Evolutionary conservation across 2,888 invertebrate species (phyloP), one percentile per base, ranked within the genome.

Genomic region (Pelosia muscerda): DNA sequence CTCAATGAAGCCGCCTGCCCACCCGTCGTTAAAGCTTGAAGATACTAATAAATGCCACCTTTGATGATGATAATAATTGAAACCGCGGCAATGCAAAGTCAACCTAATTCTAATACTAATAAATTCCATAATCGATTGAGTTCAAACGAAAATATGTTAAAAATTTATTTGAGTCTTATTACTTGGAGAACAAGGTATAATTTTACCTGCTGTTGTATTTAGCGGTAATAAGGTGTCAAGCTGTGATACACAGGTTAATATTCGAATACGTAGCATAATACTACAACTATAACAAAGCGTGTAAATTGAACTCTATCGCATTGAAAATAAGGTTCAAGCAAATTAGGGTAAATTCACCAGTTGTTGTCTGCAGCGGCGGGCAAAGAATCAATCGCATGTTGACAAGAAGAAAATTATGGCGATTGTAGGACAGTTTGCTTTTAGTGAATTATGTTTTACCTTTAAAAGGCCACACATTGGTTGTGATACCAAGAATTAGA

Each of bases 171-270:
- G 26, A 19, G 42, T 72, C 54, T 65, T 72, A 53, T 53, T 0
- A 0, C 0, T 3, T 8, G 0, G 0, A 0, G 0, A 0, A n/a
- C 65, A 86, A 68, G 69, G 73, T 74, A 68, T 1, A 75, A 65
- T 74, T 63, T 81, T 15, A 26, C 55, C 49, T 72, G 62, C 0
- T 2, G 22, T 38, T 4, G 15, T 22, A 61, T 59, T 34, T 68
- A 60, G 73, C 31, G 65, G 73, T 78, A 84, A 84, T 82, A 86
- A 90, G 87, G 90, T 93, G 92, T 91, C 89, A 90, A 87, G 81
- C 86, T 84, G 87, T 86, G 90, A 89, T 88, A 86, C 86, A 88
- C 88, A 89, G 86, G 89, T 90, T 90, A 90, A 86, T 87, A 79
- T 71, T 62, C 87, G 85, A 86, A 83, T 86, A 91, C 91, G 86